Evolutionary conservation across 1,140 invertebrate species (phyloP).

Genomic region (Heliconius hewitsoni): DNA sequence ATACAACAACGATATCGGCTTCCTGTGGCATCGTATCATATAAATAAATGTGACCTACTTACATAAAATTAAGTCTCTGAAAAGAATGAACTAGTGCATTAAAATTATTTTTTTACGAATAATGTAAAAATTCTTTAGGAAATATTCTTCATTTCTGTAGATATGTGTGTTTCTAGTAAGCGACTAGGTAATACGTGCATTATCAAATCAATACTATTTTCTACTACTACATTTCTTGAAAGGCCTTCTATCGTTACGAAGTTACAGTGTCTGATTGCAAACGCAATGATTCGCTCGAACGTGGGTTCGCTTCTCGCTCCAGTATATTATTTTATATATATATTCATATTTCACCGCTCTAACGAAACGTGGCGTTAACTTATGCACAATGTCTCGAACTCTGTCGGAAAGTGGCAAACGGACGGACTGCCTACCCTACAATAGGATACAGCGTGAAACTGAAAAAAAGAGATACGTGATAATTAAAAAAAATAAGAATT

Average conservation of each 20-base stretch:
- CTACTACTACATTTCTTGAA: too few species aligned
- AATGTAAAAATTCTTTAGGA: too few species aligned
- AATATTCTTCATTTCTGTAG: too few species aligned
- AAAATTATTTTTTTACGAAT: too few species aligned
- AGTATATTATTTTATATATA: not conserved
- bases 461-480: not conserved
- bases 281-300: not conserved
- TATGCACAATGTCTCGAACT: too few species aligned
- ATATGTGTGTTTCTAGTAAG: too few species aligned
- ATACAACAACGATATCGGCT: not conserved
- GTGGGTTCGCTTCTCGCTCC: not conserved
- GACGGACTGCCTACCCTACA: too few species aligned
- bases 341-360: not conserved
- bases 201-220: too few species aligned
- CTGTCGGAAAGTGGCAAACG: too few species aligned
- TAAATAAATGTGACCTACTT: not conserved
- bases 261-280: not conserved
- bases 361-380: not conserved
- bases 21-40: constrained; percentile 3
- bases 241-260: too few species aligned
- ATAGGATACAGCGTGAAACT: too few species aligned
- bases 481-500: not conserved
- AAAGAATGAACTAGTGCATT: not conserved
- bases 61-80: not conserved
- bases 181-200: too few species aligned